phyloP scores from a whole-genome alignment of 1,140 invertebrate genomes.

The Orius insidiosus region DNA sequence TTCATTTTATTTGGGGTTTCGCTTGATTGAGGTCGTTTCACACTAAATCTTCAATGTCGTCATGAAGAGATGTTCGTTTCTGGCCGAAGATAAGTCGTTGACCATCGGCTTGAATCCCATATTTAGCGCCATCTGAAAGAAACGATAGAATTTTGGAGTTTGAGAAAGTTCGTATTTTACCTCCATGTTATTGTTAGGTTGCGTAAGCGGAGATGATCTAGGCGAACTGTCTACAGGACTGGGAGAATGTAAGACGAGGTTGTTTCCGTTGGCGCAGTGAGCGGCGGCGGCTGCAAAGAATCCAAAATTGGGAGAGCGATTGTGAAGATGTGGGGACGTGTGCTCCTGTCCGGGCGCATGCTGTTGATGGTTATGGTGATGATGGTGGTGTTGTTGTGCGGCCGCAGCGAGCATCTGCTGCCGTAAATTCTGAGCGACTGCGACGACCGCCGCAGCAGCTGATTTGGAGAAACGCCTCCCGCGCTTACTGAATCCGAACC shows the following conservation, averaged over 20 bases:
- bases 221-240: slow-evolving; percentile 18
- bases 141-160: too few relatives aligned
- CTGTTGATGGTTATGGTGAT: slow-evolving; percentile 33
- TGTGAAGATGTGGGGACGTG: background rate
- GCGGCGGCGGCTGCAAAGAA: slow-evolving; percentile 11
- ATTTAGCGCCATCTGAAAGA: slow-evolving; percentile 7
- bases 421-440: slow-evolving; percentile 48
- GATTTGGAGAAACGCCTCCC: slow-evolving; percentile 47
- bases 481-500: slow-evolving; percentile 21
- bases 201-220: slow-evolving; percentile 16
- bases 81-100: slow-evolving; percentile 16
- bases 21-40: slow-evolving; percentile 17
- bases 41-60: slow-evolving; percentile 25
- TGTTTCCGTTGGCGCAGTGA: slow-evolving; percentile 17
- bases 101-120: slow-evolving; percentile 18
- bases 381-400: slow-evolving; percentile 31
- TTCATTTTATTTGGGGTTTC: slow-evolving; percentile 16
- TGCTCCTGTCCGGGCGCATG: background rate
- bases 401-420: slow-evolving; percentile 53
- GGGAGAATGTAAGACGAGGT: slow-evolving; percentile 16
- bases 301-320: background rate
- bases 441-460: slow-evolving; percentile 47
- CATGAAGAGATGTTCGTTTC: slow-evolving; percentile 22
- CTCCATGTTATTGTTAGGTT: slow-evolving; percentile 19
- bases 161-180: slow-evolving; percentile 1